Evolutionary conservation across 2,113 vertebrate species (phyloP).

Genomic region (Takifugu flavidus): DNA sequence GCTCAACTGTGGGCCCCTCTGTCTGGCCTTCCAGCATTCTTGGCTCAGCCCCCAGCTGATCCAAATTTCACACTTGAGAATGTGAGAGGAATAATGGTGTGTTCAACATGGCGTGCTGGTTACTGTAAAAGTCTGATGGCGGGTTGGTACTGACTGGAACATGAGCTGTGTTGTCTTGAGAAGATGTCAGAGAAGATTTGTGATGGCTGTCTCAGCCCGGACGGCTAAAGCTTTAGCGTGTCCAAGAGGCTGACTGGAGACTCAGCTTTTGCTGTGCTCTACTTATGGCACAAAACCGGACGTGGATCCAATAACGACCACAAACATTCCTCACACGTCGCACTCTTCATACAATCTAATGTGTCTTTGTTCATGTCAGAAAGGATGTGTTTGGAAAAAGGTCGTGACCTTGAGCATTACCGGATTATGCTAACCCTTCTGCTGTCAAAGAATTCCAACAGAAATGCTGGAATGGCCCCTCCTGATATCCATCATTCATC

Average conservation of each 20-base stretch:
- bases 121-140: background rate
- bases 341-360: no score
- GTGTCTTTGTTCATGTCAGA: no score
- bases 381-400: no score
- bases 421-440: no score
- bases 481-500: no score
- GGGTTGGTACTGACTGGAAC: slow-evolving; percentile 16
- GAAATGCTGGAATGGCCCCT: no score
- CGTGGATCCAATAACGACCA: no score
- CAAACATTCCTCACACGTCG: no score
- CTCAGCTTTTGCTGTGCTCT: slow-evolving; percentile 5
- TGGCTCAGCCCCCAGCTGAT: slow-evolving; percentile 39
- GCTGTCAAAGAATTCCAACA: no score
- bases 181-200: slow-evolving; percentile 7
- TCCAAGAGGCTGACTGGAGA: background rate
- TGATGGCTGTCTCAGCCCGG: slow-evolving; percentile 9
- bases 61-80: slow-evolving; percentile 39
- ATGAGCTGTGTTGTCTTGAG: slow-evolving; percentile 16
- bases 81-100: background rate
- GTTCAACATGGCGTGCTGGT: background rate
- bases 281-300: no score
- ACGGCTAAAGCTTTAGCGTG: background rate
- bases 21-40: slow-evolving; percentile 9
- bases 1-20: slow-evolving; percentile 16
- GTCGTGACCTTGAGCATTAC: no score